These are phyloP conservation scores for Varanus komodoensis DNA, from an alignment of 2,113 vertebrate species.

Conservation along the genomic window DNA sequence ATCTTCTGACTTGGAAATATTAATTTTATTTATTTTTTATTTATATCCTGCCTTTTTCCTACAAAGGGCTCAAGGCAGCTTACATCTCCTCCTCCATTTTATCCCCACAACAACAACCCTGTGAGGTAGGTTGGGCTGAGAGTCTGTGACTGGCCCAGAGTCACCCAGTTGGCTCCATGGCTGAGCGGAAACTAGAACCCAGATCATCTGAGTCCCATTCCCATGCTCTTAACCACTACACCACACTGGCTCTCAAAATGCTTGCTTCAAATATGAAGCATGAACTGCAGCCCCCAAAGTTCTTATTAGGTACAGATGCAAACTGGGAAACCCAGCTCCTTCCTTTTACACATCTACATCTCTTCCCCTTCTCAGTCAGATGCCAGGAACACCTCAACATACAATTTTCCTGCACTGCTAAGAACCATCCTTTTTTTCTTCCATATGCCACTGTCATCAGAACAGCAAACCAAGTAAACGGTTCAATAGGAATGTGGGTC, in stretches of 20 bases:
- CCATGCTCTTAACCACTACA: too few relatives aligned
- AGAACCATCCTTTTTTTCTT: neutral
- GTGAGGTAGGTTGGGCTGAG: too few relatives aligned
- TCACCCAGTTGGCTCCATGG: too few relatives aligned
- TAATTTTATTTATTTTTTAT: too few relatives aligned
- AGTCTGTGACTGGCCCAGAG: too few relatives aligned
- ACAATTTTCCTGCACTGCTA: neutral
- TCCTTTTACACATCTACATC: neutral
- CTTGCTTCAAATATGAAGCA: neutral
- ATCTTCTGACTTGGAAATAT: neutral
- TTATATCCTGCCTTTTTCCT: too few relatives aligned
- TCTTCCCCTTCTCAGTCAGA: neutral
- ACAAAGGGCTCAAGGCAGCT: too few relatives aligned
- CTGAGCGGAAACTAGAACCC: too few relatives aligned
- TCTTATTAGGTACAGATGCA: neutral
- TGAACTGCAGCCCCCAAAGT: neutral
- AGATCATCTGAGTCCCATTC: too few relatives aligned
- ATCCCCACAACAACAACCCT: too few relatives aligned
- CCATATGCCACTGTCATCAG: neutral
- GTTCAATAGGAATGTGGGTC: neutral
- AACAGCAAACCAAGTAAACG: neutral
- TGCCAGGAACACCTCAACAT: neutral
- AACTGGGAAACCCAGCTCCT: neutral
- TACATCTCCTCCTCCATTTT: too few relatives aligned
- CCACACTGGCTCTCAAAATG: neutral